Evolutionary conservation across 2,888 invertebrate genomes (phyloP).

Genomic region (Eupithecia abbreviata): DNA sequence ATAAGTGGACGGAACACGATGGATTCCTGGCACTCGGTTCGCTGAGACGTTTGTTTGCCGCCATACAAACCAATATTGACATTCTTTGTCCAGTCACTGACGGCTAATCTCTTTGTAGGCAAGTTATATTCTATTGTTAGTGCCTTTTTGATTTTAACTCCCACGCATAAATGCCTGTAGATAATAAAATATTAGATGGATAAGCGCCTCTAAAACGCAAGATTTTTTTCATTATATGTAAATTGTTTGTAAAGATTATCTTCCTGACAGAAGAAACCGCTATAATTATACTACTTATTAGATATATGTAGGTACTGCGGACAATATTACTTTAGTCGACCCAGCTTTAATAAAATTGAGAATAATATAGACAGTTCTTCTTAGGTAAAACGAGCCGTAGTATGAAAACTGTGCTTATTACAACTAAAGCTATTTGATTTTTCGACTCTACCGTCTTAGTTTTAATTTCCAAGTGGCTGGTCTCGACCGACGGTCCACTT

Average conservation of each 20-base stretch:
- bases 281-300: not conserved
- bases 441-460: not conserved
- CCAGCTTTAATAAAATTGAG: not conserved
- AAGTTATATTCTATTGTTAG: slow-evolving; percentile 66
- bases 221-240: not conserved
- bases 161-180: slow-evolving; percentile 25
- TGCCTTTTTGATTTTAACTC: slow-evolving; percentile 48
- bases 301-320: not conserved
- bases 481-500: slow-evolving; percentile 64
- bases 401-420: not conserved
- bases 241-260: slow-evolving; percentile 4
- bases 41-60: slow-evolving; percentile 68
- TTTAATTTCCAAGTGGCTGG: not conserved
- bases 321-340: not conserved
- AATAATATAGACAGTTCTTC: not conserved
- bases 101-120: slow-evolving; percentile 72
- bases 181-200: slow-evolving; percentile 31
- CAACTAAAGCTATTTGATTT: not conserved
- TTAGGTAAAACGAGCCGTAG: slow-evolving; percentile 16
- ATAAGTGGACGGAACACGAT: slow-evolving; percentile 59
- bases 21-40: slow-evolving; percentile 70
- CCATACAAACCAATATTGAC: slow-evolving; percentile 79
- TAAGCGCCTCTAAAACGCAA: slow-evolving; percentile 8
- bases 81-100: slow-evolving; percentile 74
- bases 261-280: not conserved